A percentile compares a stretch with the other conserved stretches of the same genome.
These are phyloP conservation scores for Spea bombifrons DNA, from an alignment of 2,113 vertebrate genomes.

Conservation along the genomic window DNA sequence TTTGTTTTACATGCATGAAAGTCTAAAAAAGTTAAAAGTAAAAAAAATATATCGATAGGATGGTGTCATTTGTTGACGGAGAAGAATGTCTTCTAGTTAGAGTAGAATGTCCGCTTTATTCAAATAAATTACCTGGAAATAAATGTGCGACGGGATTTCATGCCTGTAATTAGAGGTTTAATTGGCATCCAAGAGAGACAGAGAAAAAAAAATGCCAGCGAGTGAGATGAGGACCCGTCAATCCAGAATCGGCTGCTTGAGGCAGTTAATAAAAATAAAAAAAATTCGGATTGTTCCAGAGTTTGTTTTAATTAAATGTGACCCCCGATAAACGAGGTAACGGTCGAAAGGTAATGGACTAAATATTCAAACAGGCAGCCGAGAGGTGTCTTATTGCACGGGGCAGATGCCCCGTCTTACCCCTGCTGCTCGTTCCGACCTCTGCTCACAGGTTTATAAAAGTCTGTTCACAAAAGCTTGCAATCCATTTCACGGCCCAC, in stretches of 20 bases:
- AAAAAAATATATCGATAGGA: too few species aligned
- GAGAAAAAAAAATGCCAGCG: not conserved
- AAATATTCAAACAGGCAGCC: not conserved
- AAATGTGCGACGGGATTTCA: slow-evolving; percentile 35
- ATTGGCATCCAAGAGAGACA: slow-evolving; percentile 23
- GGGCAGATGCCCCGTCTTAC: too few species aligned
- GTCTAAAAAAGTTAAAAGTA: too few species aligned
- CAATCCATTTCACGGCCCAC: too few species aligned
- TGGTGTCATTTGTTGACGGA: not conserved
- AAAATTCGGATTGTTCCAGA: not conserved
- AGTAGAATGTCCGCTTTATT: not conserved
- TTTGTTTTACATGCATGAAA: too few species aligned
- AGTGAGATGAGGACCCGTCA: slow-evolving; percentile 20
- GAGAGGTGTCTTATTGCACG: too few species aligned
- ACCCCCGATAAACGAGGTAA: slow-evolving; percentile 2
- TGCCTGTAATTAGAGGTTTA: slow-evolving; percentile 41
- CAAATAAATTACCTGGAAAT: slow-evolving; percentile 36
- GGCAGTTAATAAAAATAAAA: slow-evolving; percentile 15
- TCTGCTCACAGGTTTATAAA: too few species aligned
- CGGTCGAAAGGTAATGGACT: not conserved
- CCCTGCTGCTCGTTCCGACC: too few species aligned
- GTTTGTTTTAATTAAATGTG: slow-evolving; percentile 20
- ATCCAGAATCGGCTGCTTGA: not conserved
- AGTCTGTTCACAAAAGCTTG: too few species aligned
- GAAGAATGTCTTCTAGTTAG: not conserved